These are phyloP conservation scores for Acrossocheilus fasciatus DNA, from an alignment of 2,797 vertebrate species.

Conservation along the genomic window DNA sequence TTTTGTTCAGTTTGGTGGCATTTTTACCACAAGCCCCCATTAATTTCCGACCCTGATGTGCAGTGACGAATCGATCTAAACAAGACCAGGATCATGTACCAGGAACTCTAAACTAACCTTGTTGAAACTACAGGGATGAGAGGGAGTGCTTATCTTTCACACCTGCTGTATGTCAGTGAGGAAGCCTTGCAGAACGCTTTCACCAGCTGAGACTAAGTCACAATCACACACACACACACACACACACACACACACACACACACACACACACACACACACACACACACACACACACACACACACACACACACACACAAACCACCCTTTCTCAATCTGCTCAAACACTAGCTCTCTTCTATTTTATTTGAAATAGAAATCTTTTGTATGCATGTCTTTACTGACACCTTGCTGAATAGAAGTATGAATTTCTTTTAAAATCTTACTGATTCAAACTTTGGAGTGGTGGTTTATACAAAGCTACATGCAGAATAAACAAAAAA, in stretches of 20 bases:
- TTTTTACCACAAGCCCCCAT: not conserved
- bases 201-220: not conserved
- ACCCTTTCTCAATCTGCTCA: not conserved
- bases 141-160: slow-evolving; percentile 5
- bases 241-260: slow-evolving; percentile 7
- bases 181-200: slow-evolving; percentile 10
- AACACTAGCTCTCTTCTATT: not conserved
- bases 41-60: not conserved
- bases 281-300: not conserved
- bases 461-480: no score
- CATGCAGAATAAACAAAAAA: no score
- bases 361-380: no score
- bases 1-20: not conserved
- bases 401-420: no score
- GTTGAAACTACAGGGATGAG: not conserved
- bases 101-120: slow-evolving; percentile 13
- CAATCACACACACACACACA: not conserved
- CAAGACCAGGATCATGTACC: not conserved
- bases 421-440: no score
- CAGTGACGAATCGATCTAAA: not conserved
- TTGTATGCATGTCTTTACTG: not conserved
- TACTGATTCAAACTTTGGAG: no score
- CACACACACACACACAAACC: not conserved
- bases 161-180: slow-evolving; percentile 13
- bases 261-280: slow-evolving; percentile 1